A percentile compares a stretch with the other conserved stretches of the same genome.
phyloP scores from a whole-genome alignment of 2,113 vertebrate genomes.

The Muntiacus reevesi region DNA sequence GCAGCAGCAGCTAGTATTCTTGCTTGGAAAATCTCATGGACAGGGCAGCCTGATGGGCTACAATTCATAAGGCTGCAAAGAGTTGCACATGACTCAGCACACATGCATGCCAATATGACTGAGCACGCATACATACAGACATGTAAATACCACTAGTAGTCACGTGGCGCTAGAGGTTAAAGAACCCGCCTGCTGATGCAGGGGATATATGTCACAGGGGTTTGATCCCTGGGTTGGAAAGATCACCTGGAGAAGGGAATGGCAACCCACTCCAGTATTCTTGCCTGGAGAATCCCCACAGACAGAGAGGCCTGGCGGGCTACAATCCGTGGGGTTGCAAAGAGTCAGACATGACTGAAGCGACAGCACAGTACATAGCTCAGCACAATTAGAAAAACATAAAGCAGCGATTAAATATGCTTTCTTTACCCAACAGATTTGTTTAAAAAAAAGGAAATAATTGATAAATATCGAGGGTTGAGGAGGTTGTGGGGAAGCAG shows the following conservation, averaged over 20 bases:
- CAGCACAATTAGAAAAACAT: background rate
- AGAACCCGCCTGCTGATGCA: fast-evolving
- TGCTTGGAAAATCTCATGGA: background rate
- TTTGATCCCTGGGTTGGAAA: background rate
- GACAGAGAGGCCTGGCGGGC: background rate
- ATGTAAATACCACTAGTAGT: background rate
- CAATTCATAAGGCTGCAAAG: background rate
- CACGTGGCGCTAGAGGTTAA: background rate
- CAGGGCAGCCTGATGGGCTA: background rate
- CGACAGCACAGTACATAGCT: background rate
- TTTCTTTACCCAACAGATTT: background rate
- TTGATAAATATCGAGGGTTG: background rate
- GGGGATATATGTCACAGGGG: background rate
- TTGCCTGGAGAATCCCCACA: background rate
- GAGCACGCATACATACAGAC: background rate
- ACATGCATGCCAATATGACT: background rate
- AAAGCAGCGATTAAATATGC: background rate
- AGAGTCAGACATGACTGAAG: background rate
- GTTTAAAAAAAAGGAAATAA: background rate
- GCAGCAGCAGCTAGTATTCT: background rate
- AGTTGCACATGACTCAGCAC: background rate
- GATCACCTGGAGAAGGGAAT: background rate
- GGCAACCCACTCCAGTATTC: background rate
- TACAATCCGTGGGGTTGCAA: background rate
- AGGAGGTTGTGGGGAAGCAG: background rate